phyloP scores from a whole-genome alignment of 2,888 invertebrate species.

The Amiota mariae region DNA sequence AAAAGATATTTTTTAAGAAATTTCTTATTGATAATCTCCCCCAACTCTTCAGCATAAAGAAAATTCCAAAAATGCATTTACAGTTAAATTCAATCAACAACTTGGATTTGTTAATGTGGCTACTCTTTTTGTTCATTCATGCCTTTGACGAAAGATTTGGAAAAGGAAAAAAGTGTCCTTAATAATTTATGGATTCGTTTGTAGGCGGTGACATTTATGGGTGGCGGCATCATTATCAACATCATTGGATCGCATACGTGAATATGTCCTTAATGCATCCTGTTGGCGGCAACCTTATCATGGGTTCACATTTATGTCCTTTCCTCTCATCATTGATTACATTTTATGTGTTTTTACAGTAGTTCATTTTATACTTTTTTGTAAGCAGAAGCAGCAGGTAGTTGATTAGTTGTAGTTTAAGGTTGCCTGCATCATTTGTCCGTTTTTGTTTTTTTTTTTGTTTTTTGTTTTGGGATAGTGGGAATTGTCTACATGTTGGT shows the following conservation, averaged over 20 bases:
- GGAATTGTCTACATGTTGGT: constrained; percentile 46
- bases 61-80: constrained; percentile 54
- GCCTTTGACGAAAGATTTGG: neutral
- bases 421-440: no score
- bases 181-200: constrained; percentile 54
- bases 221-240: neutral
- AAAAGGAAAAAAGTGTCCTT: constrained; percentile 23
- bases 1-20: neutral
- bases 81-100: constrained; percentile 67
- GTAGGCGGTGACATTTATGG: constrained; percentile 48
- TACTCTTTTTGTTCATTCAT: neutral
- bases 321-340: constrained; percentile 15
- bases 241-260: no score
- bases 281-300: constrained; percentile 48
- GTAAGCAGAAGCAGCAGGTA: neutral
- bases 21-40: neutral
- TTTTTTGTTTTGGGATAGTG: no score
- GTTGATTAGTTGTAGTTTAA: neutral
- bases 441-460: no score
- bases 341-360: constrained; percentile 13
- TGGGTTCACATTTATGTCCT: constrained; percentile 53
- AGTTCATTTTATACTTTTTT: neutral
- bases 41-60: no score
- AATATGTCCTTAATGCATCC: neutral
- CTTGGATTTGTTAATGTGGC: constrained; percentile 35